These are phyloP conservation scores for Augochlora pura DNA, from an alignment of 1,140 invertebrate species.

Conservation along the genomic window DNA sequence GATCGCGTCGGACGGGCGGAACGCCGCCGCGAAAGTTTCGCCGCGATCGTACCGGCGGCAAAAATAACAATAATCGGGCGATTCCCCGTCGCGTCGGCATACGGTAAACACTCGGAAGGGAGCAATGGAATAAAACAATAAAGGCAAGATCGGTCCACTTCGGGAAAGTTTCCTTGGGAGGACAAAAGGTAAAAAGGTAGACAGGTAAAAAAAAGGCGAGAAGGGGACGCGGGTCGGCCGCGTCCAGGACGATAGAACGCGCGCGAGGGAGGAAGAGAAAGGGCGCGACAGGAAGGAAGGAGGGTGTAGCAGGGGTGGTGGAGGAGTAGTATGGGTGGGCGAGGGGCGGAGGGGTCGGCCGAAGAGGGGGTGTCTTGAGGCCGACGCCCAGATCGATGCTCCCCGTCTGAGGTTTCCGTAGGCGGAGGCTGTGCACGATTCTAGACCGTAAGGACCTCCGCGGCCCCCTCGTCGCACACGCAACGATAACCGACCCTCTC, in stretches of 20 bases:
- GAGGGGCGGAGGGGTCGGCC: conserved; percentile 15
- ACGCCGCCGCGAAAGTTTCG: not conserved
- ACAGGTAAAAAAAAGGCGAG: too few species aligned
- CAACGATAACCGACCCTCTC: conserved; percentile 4
- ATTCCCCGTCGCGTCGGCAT: conserved; percentile 7
- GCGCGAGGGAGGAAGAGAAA: conserved; percentile 41
- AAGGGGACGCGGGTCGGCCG: too few species aligned
- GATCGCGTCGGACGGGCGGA: not conserved
- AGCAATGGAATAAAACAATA: conserved; percentile 46
- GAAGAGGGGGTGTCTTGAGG: conserved; percentile 68
- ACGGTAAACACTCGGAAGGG: conserved; percentile 32
- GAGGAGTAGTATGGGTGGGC: too few species aligned
- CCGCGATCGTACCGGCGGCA: not conserved
- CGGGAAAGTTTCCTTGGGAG: conserved; percentile 25
- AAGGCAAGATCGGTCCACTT: conserved; percentile 42
- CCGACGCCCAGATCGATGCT: conserved; percentile 76
- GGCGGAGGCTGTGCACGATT: conserved; percentile 67
- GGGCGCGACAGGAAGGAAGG: conserved; percentile 37
- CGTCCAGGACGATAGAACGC: conserved; percentile 12
- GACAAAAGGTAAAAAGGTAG: too few species aligned
- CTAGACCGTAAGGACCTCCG: conserved; percentile 51
- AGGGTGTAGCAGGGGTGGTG: not conserved
- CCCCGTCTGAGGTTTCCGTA: conserved; percentile 72
- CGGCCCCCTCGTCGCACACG: conserved; percentile 28
- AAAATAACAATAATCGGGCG: conserved; percentile 18